Evolutionary conservation across 2,888 invertebrate genomes (phyloP).

Genomic region (Dendrolimus pini): DNA sequence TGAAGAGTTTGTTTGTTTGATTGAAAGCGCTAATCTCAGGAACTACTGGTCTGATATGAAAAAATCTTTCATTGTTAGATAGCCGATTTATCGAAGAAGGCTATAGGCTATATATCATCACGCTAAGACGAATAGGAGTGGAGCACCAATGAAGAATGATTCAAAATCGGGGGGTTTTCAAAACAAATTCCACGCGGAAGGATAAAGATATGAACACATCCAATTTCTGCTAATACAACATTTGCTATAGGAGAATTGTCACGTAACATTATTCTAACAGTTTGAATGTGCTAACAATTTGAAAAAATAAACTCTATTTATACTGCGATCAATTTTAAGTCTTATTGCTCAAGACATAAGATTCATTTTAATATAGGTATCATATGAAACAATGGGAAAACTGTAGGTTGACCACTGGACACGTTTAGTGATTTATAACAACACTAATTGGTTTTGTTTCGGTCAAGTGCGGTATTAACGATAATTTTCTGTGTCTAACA

Average conservation of each 20-base stretch:
- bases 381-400: background rate
- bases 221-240: too few relatives aligned
- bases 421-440: conserved; percentile 54
- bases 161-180: too few relatives aligned
- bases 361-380: background rate
- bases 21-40: too few relatives aligned
- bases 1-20: too few relatives aligned
- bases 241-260: background rate
- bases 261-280: background rate
- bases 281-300: background rate
- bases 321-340: background rate
- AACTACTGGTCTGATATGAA: too few relatives aligned
- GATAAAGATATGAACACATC: too few relatives aligned
- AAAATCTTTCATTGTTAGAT: too few relatives aligned
- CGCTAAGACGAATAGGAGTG: too few relatives aligned
- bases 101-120: too few relatives aligned
- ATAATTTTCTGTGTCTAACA: conserved; percentile 37
- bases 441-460: conserved; percentile 63
- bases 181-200: too few relatives aligned
- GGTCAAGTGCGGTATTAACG: conserved; percentile 56
- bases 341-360: background rate
- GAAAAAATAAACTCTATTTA: background rate
- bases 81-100: too few relatives aligned
- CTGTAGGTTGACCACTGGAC: conserved; percentile 14
- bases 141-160: too few relatives aligned